phyloP scores from a whole-genome alignment of 2,888 invertebrate species.

The Lasioglossum lativentre region DNA sequence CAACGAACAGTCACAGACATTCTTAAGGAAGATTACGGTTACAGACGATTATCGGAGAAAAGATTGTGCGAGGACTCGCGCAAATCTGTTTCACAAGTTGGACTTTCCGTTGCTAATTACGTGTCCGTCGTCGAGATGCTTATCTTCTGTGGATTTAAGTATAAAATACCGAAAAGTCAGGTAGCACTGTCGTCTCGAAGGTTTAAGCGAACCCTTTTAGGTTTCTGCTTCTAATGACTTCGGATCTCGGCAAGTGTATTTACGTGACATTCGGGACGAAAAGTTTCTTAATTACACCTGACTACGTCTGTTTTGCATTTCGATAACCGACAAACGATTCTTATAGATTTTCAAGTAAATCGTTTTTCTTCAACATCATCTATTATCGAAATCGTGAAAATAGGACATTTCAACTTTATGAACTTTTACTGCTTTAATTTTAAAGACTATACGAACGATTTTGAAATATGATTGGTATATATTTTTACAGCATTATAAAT shows the following conservation, averaged over 20 bases:
- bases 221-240: slow-evolving; percentile 7
- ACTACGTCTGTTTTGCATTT: neutral
- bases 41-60: neutral
- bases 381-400: too few species aligned
- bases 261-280: neutral
- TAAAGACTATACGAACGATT: too few species aligned
- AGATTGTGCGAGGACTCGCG: neutral
- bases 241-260: neutral
- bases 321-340: neutral
- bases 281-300: neutral
- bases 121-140: slow-evolving; percentile 55
- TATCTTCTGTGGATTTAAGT: slow-evolving; percentile 57
- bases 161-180: slow-evolving; percentile 40
- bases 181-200: slow-evolving; percentile 24
- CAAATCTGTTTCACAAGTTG: neutral
- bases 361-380: too few species aligned
- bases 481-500: too few species aligned
- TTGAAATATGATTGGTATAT: too few species aligned
- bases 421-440: too few species aligned
- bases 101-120: slow-evolving; percentile 64
- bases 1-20: neutral
- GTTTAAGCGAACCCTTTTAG: slow-evolving; percentile 12
- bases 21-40: neutral
- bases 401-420: too few species aligned
- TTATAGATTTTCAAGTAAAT: too few species aligned